Percentiles rank a stretch among this genome's conserved stretches.
Evolutionary conservation across 2,113 vertebrate genomes (phyloP).

Genomic region (Sisor rabdophorus): DNA sequence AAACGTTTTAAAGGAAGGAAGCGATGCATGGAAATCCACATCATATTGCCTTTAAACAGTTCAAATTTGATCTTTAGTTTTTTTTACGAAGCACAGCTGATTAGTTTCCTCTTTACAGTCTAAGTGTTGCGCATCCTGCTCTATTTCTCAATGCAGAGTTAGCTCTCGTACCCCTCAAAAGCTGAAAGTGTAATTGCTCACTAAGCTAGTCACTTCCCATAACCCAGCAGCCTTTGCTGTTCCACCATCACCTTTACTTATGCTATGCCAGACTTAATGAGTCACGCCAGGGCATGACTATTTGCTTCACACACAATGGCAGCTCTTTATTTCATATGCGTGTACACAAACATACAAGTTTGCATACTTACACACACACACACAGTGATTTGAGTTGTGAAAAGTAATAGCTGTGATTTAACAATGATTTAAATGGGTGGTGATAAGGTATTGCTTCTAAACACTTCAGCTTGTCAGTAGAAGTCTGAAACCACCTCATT

Average conservation of each 20-base stretch:
- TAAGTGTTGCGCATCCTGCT: not conserved
- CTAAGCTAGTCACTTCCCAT: slow-evolving; percentile 23
- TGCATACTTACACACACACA: not conserved
- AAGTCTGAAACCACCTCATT: not conserved
- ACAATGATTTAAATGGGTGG: not conserved
- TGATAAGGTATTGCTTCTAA: slow-evolving; percentile 2
- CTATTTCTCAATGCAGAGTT: not conserved
- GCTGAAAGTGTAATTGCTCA: slow-evolving; percentile 31
- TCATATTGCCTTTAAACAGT: no score
- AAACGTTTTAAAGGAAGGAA: no score
- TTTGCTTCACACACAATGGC: not conserved
- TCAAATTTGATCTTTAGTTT: no score
- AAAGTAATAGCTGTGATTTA: not conserved
- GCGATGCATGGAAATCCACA: no score
- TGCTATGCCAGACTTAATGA: slow-evolving; percentile 31
- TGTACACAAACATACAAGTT: not conserved
- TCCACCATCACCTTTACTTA: slow-evolving; percentile 39
- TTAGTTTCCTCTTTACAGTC: not conserved
- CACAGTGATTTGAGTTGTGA: not conserved
- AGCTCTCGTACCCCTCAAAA: slow-evolving; percentile 2
- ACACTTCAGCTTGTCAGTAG: not conserved
- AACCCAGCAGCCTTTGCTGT: slow-evolving; percentile 31
- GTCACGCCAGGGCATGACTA: slow-evolving; percentile 18
- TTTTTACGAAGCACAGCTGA: not conserved
- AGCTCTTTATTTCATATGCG: not conserved